Conservation (phyloP, 2,113 vertebrate species). For the Paradoxurus hermaphroditus region DNA sequence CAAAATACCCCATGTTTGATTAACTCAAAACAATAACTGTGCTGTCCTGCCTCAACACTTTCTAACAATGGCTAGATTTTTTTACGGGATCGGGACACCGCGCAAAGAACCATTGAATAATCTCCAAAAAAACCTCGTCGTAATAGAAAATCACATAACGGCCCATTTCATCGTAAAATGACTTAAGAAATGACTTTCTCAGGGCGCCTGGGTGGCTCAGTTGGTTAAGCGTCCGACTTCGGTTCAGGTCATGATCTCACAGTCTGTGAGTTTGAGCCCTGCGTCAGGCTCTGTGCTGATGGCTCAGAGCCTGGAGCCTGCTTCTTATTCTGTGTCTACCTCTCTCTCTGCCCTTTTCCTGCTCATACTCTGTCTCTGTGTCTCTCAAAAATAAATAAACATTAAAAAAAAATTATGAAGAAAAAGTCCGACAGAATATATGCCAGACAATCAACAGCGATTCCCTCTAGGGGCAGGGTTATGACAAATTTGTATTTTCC, state of each 20-base stretch:
- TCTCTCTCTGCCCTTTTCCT: too few relatives aligned
- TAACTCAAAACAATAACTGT: neutral
- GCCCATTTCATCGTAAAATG: neutral
- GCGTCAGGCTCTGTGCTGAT: too few relatives aligned
- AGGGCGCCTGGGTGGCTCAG: too few relatives aligned
- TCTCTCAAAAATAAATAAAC: too few relatives aligned
- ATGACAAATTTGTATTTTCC: neutral
- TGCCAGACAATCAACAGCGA: neutral
- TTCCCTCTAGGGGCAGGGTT: neutral
- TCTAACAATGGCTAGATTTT: neutral
- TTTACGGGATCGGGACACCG: neutral
- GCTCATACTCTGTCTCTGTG: too few relatives aligned
- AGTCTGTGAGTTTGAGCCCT: too few relatives aligned
- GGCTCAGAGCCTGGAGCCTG: too few relatives aligned
- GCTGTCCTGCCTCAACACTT: neutral
- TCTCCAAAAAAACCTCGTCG: neutral
- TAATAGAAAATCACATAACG: neutral
- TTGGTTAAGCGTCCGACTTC: too few relatives aligned
- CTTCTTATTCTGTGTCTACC: too few relatives aligned
- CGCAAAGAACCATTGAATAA: neutral
- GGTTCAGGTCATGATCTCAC: too few relatives aligned
- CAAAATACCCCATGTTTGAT: neutral
- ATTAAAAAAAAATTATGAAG: neutral
- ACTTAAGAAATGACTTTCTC: neutral
- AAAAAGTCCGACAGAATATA: neutral